Base-by-base conservation (phyloP, 2,113 vertebrate species). In the Cacatua alba region DNA sequence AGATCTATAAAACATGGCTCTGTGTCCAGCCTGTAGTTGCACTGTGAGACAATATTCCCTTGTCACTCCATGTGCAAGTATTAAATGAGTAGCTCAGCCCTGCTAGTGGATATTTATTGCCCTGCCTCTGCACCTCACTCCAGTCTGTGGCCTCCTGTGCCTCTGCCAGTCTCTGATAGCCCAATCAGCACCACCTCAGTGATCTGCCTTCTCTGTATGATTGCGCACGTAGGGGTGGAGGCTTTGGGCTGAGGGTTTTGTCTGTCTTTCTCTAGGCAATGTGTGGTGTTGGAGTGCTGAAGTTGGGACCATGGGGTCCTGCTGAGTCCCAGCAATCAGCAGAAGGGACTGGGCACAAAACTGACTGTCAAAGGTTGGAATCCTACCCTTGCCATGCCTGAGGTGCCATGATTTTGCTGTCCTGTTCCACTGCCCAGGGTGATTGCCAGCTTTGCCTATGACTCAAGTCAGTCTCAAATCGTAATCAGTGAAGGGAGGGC, bases 221-320 rank as follows among this genome's bases (percentile, higher is more conserved):
- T 51, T 81, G 18, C 12, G 35, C 17, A 0, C 0, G 1, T 13
- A 55, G 11, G 3, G 4, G 1, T 23, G 8, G 43, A 62, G 13
- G 17, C 10, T 82, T 55, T 0, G 0, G 25, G 2, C 5, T 46
- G 8, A 37, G 46, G 5, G 12, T 13, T 89, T 86, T 67, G 2
- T 31, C 46, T 62, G 16, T 6, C 8, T 59, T 14, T 65, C 16
- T 16, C 19, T 0, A 0, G 35, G 29, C 9, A 6, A 11, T 24
- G 6, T 49, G 17, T 37, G 16, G 1, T 68, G 29, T 33, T 63
- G 21, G 39, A 70, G 7, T 5, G 17, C 31, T 63, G 60, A 70
- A 7, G 18, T 7, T 52, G 44, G 37, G 24, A 10, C 11, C 29
- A 10, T 5, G 31, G 35, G n/a, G 7, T 5, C 13, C 26, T 74